Conservation (phyloP, 2,113 vertebrate genomes). For the Manacus vitellinus region DNA sequence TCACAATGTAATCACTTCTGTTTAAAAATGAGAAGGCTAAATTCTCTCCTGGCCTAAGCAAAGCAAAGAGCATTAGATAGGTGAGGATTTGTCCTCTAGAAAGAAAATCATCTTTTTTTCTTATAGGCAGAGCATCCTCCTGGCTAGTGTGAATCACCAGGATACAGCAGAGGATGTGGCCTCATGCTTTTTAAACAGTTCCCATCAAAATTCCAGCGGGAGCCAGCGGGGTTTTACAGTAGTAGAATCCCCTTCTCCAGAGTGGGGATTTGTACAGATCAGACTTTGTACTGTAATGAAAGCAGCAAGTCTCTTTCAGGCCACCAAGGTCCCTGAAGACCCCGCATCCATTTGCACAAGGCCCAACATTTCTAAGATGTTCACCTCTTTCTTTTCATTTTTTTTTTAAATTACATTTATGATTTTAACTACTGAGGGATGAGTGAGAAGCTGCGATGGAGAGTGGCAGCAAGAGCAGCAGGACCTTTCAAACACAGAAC, state of each 20-base stretch:
- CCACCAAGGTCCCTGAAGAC: not conserved
- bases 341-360: not conserved
- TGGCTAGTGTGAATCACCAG: not conserved
- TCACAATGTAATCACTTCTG: not conserved
- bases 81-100: not conserved
- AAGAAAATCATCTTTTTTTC: not conserved
- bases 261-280: not conserved
- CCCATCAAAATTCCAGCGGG: not conserved
- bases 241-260: not conserved
- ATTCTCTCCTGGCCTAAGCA: not conserved
- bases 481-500: not conserved
- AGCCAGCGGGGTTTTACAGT: fast-evolving
- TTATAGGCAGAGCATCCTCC: not conserved
- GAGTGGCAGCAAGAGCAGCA: fast-evolving
- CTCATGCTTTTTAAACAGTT: not conserved
- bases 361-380: not conserved
- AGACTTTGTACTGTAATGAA: not conserved
- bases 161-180: not conserved
- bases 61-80: not conserved
- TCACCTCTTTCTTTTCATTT: not conserved
- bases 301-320: not conserved
- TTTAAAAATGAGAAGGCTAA: not conserved
- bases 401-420: not conserved
- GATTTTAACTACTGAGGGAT: not conserved
- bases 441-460: not conserved